Evolutionary conservation across 2,797 vertebrate genomes (phyloP).

Genomic region (Halcyon leucocephala): DNA sequence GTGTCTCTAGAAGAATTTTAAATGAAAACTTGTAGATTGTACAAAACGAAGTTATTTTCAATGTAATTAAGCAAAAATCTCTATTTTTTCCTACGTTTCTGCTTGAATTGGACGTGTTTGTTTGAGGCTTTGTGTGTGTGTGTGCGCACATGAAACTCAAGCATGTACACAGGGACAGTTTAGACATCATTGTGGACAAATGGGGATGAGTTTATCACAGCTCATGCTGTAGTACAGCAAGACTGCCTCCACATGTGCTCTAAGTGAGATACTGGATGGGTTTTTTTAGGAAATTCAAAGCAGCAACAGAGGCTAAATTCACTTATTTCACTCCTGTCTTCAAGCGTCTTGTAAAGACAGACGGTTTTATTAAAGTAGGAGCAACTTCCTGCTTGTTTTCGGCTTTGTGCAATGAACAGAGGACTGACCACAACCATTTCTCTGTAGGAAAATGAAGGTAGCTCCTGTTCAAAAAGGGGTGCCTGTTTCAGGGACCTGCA

Average conservation of each 20-base stretch:
- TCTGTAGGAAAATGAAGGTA: not conserved
- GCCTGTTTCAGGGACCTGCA: not conserved
- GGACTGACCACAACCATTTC: not conserved
- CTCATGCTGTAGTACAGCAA: not conserved
- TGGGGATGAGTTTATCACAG: not conserved
- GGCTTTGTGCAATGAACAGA: not conserved
- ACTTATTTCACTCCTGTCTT: not conserved
- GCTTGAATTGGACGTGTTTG: not conserved
- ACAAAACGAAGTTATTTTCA: not conserved
- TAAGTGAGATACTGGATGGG: not conserved
- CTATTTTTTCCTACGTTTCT: not conserved
- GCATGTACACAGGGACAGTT: not conserved
- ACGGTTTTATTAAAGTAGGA: not conserved
- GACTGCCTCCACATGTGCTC: not conserved
- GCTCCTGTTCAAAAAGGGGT: not conserved
- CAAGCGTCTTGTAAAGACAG: not conserved
- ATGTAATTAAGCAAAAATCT: not conserved
- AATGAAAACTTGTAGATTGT: not conserved
- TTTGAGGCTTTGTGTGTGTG: not conserved
- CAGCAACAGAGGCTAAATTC: not conserved
- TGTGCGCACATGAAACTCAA: not conserved
- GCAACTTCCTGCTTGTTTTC: not conserved
- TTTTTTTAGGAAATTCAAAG: not conserved
- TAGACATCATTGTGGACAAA: not conserved
- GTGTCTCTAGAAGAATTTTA: not conserved